A percentile compares a stretch with the other conserved stretches of the same genome.
phyloP scores from a whole-genome alignment of 2,888 invertebrate genomes.

The Agrochola lota region DNA sequence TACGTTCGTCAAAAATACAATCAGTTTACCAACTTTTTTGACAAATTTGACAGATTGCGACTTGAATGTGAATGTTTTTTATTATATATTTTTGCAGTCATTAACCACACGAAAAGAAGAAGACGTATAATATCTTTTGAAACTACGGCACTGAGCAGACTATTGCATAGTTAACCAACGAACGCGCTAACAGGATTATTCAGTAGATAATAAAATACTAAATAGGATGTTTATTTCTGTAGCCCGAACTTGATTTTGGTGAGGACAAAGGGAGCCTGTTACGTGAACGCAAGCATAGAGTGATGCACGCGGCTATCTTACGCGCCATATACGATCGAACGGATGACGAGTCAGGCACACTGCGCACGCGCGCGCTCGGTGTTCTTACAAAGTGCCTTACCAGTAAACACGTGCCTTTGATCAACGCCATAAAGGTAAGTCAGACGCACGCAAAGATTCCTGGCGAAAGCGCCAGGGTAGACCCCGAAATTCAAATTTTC shows the following conservation, averaged over 20 bases:
- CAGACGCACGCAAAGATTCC: neutral
- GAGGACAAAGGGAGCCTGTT: constrained; percentile 76
- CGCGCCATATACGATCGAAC: constrained; percentile 89
- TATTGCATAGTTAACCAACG: neutral
- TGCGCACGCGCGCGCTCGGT: constrained; percentile 91
- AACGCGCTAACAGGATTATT: neutral
- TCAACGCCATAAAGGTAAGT: constrained; percentile 73
- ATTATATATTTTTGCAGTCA: too few relatives aligned
- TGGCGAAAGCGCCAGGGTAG: neutral
- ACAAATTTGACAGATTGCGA: too few relatives aligned
- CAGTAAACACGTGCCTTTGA: constrained; percentile 72
- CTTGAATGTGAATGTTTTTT: too few relatives aligned
- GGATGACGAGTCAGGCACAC: constrained; percentile 90
- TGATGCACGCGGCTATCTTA: constrained; percentile 81
- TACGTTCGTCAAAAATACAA: too few relatives aligned
- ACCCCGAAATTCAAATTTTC: neutral
- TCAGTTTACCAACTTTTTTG: too few relatives aligned
- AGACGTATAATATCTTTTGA: too few relatives aligned
- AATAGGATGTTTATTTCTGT: constrained; percentile 11
- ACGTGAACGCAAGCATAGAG: constrained; percentile 75
- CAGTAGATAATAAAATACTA: neutral
- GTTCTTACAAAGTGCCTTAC: constrained; percentile 89
- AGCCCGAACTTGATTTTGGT: constrained; percentile 69
- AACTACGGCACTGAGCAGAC: too few relatives aligned
- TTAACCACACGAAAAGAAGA: too few relatives aligned